phyloP scores from a whole-genome alignment of 2,113 vertebrate genomes.

The Phoxinus phoxinus region DNA sequence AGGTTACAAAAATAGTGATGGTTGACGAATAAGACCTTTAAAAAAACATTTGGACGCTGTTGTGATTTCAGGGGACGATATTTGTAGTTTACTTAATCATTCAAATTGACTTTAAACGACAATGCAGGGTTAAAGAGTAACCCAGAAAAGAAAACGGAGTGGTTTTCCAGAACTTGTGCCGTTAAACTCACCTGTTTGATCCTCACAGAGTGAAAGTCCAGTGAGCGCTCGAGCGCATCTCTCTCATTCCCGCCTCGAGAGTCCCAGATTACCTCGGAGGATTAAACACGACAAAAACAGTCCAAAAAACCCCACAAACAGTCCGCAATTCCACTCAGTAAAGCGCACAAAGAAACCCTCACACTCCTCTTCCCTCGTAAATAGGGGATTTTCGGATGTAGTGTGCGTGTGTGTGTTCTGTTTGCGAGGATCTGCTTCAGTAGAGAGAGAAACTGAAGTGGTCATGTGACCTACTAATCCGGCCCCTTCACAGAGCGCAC shows the following conservation, averaged over 20 bases:
- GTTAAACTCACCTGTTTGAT: conserved; percentile 29
- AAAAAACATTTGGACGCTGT: not conserved
- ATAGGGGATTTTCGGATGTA: not conserved
- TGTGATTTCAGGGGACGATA: not conserved
- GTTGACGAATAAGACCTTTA: not conserved
- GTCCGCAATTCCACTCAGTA: not conserved
- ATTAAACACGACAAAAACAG: conserved; percentile 23
- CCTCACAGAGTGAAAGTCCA: conserved; percentile 31
- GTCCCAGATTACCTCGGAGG: conserved; percentile 37
- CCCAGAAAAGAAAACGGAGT: not conserved
- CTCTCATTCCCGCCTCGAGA: conserved; percentile 37
- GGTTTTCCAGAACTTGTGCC: not conserved
- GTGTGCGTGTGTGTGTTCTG: conserved; percentile 14
- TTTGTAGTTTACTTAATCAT: not conserved
- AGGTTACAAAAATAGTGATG: not conserved
- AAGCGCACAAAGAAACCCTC: not conserved
- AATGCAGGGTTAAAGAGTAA: not conserved
- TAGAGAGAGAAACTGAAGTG: not conserved
- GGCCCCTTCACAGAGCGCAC: conserved; percentile 36
- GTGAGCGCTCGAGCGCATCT: conserved; percentile 32
- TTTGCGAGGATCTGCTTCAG: not conserved
- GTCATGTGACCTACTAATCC: conserved; percentile 49
- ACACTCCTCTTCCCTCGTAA: conserved; percentile 5
- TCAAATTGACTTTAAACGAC: not conserved
- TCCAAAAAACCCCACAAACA: not conserved